Conservation (phyloP, 1,140 invertebrate genomes). For the Meloidogyne exigua region DNA sequence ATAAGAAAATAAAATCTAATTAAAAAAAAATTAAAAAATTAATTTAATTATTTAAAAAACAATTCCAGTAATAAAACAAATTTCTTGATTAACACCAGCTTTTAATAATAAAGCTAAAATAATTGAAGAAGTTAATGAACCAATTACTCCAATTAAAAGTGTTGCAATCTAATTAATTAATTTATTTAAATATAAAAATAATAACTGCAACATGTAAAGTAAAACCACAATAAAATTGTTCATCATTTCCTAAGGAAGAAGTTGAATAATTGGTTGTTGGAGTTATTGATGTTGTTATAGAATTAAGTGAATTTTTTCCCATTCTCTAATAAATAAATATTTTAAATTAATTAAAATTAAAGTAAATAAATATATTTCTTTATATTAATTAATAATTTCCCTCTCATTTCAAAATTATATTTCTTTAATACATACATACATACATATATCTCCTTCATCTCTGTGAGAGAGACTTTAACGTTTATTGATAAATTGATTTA, state of each 20-base stretch:
- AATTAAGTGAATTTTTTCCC: not conserved
- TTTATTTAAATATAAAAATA: not conserved
- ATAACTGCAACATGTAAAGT: not conserved
- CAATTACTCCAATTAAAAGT: not conserved
- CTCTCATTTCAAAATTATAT: too few species aligned
- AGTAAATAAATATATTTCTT: not conserved
- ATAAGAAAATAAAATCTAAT: slow-evolving; percentile 7
- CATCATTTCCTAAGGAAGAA: not conserved
- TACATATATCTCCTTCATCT: too few species aligned
- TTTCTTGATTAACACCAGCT: not conserved
- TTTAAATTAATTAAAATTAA: not conserved
- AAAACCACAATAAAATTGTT: slow-evolving; percentile 7
- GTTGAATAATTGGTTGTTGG: not conserved
- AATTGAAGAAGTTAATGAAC: slow-evolving; percentile 2
- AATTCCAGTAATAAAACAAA: slow-evolving; percentile 8
- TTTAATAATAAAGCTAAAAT: not conserved
- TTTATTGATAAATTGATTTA: too few species aligned
- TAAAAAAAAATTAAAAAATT: not conserved
- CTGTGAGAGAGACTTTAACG: too few species aligned
- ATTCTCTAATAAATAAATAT: not conserved
- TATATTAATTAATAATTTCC: too few species aligned
- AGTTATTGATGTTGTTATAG: not conserved
- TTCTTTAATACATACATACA: too few species aligned
- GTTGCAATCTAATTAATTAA: slow-evolving; percentile 12
- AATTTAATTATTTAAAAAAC: not conserved